These are phyloP conservation scores for Norana najaformis DNA, from an alignment of 2,888 invertebrate species.

Conservation along the genomic window DNA sequence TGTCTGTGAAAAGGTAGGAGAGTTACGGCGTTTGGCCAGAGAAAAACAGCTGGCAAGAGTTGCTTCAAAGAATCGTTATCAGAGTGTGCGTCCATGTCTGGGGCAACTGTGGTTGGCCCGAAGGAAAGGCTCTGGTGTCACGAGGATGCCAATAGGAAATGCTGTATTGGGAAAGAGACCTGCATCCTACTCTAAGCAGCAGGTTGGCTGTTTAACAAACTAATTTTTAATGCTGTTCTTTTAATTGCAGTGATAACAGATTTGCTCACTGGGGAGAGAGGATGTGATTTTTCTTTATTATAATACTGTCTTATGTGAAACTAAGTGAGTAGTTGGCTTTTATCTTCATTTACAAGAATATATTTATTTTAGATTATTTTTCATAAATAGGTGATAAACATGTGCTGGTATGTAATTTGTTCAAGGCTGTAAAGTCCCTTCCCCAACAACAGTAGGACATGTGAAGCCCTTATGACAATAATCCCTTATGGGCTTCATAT, in stretches of 20 bases:
- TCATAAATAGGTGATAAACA: not conserved
- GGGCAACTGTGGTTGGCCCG: not conserved
- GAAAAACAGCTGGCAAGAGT: not conserved
- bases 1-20: not conserved
- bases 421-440: not conserved
- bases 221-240: not conserved
- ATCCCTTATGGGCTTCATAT: too few relatives aligned
- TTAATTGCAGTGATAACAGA: not conserved
- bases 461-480: too few relatives aligned
- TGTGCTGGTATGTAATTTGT: not conserved
- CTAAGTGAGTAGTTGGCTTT: not conserved
- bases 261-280: not conserved
- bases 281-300: not conserved
- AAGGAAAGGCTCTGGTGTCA: not conserved
- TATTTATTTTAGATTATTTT: not conserved
- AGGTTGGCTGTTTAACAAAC: not conserved
- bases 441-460: too few relatives aligned
- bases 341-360: not conserved
- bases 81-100: not conserved
- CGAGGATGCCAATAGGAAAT: not conserved
- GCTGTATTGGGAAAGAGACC: slow-evolving; percentile 30
- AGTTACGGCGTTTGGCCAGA: not conserved
- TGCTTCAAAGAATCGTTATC: not conserved
- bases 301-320: not conserved
- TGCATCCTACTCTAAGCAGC: not conserved